Conservation (phyloP, 2,113 vertebrate species). For the Ondatra zibethicus region DNA sequence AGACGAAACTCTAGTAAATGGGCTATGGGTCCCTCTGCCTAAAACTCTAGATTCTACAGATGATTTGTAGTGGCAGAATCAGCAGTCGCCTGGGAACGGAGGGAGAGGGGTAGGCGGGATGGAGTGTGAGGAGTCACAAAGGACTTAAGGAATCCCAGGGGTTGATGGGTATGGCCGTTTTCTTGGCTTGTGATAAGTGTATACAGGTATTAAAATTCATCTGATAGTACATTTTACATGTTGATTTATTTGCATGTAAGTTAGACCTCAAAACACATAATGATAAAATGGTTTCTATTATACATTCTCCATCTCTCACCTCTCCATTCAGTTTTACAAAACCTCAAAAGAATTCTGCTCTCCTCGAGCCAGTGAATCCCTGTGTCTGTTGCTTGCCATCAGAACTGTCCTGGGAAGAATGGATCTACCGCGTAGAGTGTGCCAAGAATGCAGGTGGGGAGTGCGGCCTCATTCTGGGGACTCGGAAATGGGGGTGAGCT, state of each 20-base stretch:
- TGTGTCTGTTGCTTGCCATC: conserved; percentile 12
- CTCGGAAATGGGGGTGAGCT: not conserved
- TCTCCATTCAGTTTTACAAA: conserved; percentile 11
- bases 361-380: not conserved
- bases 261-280: not conserved
- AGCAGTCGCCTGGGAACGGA: not conserved
- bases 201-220: not conserved
- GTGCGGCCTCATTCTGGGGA: not conserved
- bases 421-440: not conserved
- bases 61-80: not conserved
- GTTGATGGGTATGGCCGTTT: not conserved
- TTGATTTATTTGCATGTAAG: not conserved
- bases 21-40: not conserved
- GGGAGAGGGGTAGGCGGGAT: not conserved
- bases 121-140: not conserved
- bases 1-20: not conserved
- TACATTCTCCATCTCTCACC: not conserved
- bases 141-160: not conserved
- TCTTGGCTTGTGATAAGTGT: not conserved
- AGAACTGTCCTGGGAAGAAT: not conserved
- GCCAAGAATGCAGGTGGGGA: not conserved
- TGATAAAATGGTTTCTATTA: not conserved
- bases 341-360: not conserved
- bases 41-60: not conserved
- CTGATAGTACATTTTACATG: not conserved